Base-by-base conservation (phyloP, 2,888 invertebrate species). In the Schrankia costaestrigalis region DNA sequence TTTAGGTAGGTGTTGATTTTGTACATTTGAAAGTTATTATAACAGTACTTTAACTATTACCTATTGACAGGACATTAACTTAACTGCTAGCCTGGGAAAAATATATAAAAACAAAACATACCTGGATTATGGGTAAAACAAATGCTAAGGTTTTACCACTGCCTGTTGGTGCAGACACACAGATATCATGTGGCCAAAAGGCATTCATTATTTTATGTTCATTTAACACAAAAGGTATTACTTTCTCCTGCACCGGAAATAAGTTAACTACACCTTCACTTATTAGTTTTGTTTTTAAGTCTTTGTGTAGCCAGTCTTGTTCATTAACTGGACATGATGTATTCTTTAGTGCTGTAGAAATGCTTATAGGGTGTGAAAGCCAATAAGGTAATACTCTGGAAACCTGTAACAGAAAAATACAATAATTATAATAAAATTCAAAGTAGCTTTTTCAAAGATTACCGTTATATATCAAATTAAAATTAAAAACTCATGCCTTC, bases 81-180 rank as follows among this genome's bases (percentile, higher is more conserved):
- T n/a, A n/a, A n/a, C n/a, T n/a, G n/a, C n/a, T n/a, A n/a, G n/a
- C n/a, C n/a, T n/a, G n/a, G n/a, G n/a, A 15, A 7, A 11, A 25
- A 22, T 3, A 3, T 1, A 7, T 9, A 2, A 21, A n/a, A 22
- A 13, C 9, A 10, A 12, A 19, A 12, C 10, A 18, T 71, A 93
- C 90, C 85, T 97, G 95, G 19, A 98, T 85, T 26, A 98, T 92
- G 4, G 99, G 99, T 43, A 99, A 80, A 27, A 95, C 96, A 90
- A 96, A 99, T 2, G 97, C 94, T 37, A 99, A 80, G 1, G 99
- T 99, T 89, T 99, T 99, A 11, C 99, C 99, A 87, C 97, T 98
- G 10, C 98, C 98, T 1, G 99, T 99, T 1, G 99, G 98, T 10
- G 98, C 97, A 23, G 97, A 97, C 14, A 99, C 96, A 82, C 99